Evolutionary conservation across 92 coral and sea anemone species (phyloP).

Genomic region (Metridium senile): DNA sequence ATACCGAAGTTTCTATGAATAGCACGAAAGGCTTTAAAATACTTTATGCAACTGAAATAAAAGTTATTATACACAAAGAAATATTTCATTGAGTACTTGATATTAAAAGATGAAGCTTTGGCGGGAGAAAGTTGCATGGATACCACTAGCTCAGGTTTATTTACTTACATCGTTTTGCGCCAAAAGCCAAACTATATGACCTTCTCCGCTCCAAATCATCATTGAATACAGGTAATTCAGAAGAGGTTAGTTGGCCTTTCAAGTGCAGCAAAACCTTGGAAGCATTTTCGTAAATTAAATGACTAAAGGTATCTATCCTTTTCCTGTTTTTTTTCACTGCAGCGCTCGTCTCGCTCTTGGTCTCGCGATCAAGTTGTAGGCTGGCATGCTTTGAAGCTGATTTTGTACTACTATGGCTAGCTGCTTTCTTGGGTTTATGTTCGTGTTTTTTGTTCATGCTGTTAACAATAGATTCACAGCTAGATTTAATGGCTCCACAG

Average conservation of each 20-base stretch:
- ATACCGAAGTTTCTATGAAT: constrained; percentile 35
- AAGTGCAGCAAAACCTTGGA: constrained; percentile 83
- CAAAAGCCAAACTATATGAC: constrained; percentile 96
- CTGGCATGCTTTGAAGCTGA: constrained; percentile 38
- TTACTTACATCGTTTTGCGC: constrained; percentile 95
- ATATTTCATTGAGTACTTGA: background rate
- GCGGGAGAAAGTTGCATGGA: background rate
- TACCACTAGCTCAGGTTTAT: background rate
- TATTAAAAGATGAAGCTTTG: background rate
- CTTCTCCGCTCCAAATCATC: constrained; percentile 91
- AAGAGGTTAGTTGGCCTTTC: constrained; percentile 76
- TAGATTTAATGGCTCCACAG: background rate
- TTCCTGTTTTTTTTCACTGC: constrained; percentile 43
- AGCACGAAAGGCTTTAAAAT: background rate
- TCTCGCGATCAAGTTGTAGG: constrained; percentile 37
- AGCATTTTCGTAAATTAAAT: constrained; percentile 88
- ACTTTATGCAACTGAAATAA: background rate
- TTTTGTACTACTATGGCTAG: constrained; percentile 52
- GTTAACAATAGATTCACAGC: constrained; percentile 3
- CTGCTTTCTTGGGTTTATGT: constrained; percentile 51
- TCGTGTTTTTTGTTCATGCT: constrained; percentile 32
- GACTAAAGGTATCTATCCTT: constrained; percentile 69
- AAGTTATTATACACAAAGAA: background rate
- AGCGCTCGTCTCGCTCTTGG: constrained; percentile 62
- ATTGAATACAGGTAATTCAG: constrained; percentile 81